These are phyloP conservation scores for Heliconius himera DNA, from an alignment of 1,140 invertebrate genomes.

Conservation along the genomic window DNA sequence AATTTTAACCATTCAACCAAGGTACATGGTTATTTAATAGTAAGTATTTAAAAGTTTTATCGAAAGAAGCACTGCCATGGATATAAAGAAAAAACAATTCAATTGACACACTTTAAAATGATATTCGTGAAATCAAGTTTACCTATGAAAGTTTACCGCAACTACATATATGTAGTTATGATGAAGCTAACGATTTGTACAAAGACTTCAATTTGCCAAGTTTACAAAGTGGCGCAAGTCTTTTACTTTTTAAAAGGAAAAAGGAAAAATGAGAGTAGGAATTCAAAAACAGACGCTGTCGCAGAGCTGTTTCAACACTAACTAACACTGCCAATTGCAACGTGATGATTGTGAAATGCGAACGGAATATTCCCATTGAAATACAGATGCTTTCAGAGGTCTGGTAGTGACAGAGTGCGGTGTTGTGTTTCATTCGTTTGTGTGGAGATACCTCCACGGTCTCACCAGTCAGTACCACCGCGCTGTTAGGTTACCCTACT, in stretches of 20 bases:
- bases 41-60: too few relatives aligned
- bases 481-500: neutral
- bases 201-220: conserved; percentile 38
- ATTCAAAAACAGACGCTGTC: conserved; percentile 2
- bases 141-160: conserved; percentile 35
- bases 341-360: conserved; percentile 5
- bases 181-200: conserved; percentile 36
- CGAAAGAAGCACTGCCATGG: neutral
- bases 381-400: neutral
- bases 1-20: too few relatives aligned
- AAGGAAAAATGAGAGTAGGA: conserved; percentile 15
- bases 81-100: too few relatives aligned
- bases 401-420: neutral
- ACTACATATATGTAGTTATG: conserved; percentile 39
- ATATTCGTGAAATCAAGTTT: conserved; percentile 31
- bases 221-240: conserved; percentile 33
- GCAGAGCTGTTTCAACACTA: neutral
- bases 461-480: neutral
- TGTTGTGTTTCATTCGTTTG: neutral
- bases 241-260: conserved; percentile 31
- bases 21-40: too few relatives aligned
- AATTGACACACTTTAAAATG: conserved; percentile 47
- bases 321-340: conserved; percentile 8
- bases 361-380: neutral
- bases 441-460: neutral